These are phyloP conservation scores for Aplochiton taeniatus DNA, from an alignment of 2,797 vertebrate species.

Conservation along the genomic window DNA sequence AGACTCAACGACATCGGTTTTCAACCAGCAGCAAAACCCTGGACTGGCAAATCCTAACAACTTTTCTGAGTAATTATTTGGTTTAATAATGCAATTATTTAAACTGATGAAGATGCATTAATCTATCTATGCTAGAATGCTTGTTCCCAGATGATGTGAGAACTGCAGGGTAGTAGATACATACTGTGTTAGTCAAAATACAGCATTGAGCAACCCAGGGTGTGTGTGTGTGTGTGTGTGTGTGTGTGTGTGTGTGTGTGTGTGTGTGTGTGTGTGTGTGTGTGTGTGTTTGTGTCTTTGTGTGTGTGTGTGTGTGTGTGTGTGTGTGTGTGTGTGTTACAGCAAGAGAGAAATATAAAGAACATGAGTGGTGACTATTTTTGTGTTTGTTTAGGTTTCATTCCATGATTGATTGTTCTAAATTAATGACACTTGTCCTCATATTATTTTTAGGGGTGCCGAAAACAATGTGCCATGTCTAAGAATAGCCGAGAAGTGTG, in stretches of 20 bases:
- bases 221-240: constrained; percentile 15
- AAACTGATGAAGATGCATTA: too few relatives aligned
- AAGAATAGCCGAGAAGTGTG: constrained; percentile 65
- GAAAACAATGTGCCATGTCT: constrained; percentile 53
- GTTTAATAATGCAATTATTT: too few relatives aligned
- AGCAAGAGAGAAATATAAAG: not conserved
- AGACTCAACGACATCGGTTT: too few relatives aligned
- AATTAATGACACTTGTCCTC: constrained; percentile 47
- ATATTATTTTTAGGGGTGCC: constrained; percentile 63
- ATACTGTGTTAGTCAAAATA: not conserved
- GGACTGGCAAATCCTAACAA: too few relatives aligned
- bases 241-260: constrained; percentile 36
- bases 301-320: not conserved
- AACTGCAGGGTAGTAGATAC: not conserved
- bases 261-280: constrained; percentile 9
- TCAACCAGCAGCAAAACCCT: too few relatives aligned
- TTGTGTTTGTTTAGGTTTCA: constrained; percentile 11
- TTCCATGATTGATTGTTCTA: constrained; percentile 43
- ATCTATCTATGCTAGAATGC: too few relatives aligned
- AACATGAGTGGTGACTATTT: too few relatives aligned
- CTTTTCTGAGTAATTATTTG: too few relatives aligned
- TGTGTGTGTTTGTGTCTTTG: not conserved
- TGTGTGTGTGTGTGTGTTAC: constrained; percentile 32
- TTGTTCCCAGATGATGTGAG: constrained; percentile 33
- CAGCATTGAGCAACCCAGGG: not conserved